Percentiles rank a stretch among this genome's conserved stretches.
Evolutionary conservation across 2,797 vertebrate genomes (phyloP).

Genomic region (Adrianichthys oophorus): DNA sequence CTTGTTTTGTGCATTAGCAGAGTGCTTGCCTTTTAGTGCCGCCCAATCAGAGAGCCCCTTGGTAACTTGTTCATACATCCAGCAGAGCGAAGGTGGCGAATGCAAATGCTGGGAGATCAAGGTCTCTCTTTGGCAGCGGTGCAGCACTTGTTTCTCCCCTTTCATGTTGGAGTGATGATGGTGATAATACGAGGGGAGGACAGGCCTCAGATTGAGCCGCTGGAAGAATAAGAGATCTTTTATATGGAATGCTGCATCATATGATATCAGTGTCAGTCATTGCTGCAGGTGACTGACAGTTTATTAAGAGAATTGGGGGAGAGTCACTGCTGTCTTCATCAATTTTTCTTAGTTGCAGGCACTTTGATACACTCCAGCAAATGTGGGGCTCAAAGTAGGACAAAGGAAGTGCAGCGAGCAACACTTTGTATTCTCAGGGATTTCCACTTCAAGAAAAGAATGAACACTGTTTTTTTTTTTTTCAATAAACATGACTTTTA

Average conservation of each 20-base stretch:
- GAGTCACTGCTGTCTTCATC: constrained; percentile 56
- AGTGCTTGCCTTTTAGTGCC: constrained; percentile 52
- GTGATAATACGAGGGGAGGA: constrained; percentile 64
- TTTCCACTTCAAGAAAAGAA: constrained; percentile 29
- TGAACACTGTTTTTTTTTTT: constrained; percentile 26
- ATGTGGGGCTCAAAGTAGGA: constrained; percentile 42
- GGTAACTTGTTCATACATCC: constrained; percentile 56
- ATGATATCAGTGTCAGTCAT: constrained; percentile 65
- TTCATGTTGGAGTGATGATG: constrained; percentile 69
- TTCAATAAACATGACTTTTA: constrained; percentile 28
- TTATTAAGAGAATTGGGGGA: constrained; percentile 60
- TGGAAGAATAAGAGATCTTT: constrained; percentile 57
- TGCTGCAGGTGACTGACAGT: constrained; percentile 56
- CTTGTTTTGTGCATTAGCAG: constrained; percentile 61
- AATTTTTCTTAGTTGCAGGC: constrained; percentile 60
- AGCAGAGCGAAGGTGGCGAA: constrained; percentile 60
- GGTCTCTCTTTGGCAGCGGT: constrained; percentile 68
- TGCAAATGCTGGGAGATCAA: constrained; percentile 73
- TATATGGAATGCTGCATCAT: constrained; percentile 65
- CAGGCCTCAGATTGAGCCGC: constrained; percentile 57
- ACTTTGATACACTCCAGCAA: constrained; percentile 55
- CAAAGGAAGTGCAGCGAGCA: constrained; percentile 40
- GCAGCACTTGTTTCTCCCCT: constrained; percentile 65
- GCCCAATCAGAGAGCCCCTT: constrained; percentile 65
- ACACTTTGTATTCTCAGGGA: constrained; percentile 13